phyloP scores from a whole-genome alignment of 1,140 invertebrate species.

The Andricus grossulariae region DNA sequence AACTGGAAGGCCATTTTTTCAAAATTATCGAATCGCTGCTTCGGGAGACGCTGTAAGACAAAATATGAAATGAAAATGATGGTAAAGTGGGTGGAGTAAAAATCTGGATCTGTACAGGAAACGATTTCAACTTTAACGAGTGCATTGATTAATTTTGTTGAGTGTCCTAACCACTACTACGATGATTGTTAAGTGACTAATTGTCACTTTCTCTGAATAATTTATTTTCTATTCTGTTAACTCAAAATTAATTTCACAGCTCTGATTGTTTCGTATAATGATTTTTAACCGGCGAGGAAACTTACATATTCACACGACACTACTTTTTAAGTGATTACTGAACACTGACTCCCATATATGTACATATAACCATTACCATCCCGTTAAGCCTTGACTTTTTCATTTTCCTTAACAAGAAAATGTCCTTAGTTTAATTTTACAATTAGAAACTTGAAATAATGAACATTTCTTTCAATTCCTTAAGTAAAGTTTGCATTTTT shows the following conservation, averaged over 20 bases:
- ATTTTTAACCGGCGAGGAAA: conserved; percentile 70
- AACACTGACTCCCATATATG: conserved; percentile 32
- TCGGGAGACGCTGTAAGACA: not conserved
- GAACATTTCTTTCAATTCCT: not conserved
- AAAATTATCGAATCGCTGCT: too few species aligned
- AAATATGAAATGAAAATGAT: conserved; percentile 34
- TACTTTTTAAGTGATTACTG: not conserved
- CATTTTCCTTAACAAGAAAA: not conserved
- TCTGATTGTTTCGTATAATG: conserved; percentile 56
- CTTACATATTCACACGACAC: conserved; percentile 70
- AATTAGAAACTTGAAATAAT: too few species aligned
- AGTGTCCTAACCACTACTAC: not conserved
- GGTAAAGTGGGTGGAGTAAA: conserved; percentile 59
- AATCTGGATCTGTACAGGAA: not conserved
- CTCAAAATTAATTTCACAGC: conserved; percentile 59
- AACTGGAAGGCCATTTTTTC: too few species aligned
- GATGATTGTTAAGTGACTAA: conserved; percentile 20
- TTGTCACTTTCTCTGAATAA: conserved; percentile 6
- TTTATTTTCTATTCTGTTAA: conserved; percentile 56
- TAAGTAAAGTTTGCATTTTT: not conserved
- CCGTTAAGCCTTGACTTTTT: conserved; percentile 46
- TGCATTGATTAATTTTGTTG: not conserved
- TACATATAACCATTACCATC: conserved; percentile 29
- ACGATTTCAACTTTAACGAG: not conserved
- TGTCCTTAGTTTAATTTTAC: not conserved